Percentiles rank a stretch among this genome's conserved stretches.
phyloP scores from a whole-genome alignment of 2,113 vertebrate genomes.

The Xenus cinereus region DNA sequence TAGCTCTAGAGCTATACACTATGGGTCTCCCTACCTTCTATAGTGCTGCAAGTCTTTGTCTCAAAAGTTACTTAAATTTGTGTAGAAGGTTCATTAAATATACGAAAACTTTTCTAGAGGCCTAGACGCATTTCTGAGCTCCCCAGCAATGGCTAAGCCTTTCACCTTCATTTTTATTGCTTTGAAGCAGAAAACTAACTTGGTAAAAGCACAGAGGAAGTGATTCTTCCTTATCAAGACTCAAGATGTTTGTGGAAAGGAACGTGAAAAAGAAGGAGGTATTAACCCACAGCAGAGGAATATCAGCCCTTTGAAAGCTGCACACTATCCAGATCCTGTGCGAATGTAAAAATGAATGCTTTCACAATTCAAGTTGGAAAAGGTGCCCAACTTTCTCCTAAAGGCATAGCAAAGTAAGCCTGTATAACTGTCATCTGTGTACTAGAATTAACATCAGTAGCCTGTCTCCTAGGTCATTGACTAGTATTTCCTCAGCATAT shows the following conservation, averaged over 20 bases:
- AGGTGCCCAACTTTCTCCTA: not conserved
- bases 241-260: not conserved
- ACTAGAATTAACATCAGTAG: not conserved
- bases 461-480: not conserved
- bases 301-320: not conserved
- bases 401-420: not conserved
- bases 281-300: not conserved
- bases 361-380: not conserved
- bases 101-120: fast-evolving
- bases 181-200: not conserved
- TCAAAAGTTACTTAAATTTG: not conserved
- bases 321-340: not conserved
- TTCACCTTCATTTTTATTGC: not conserved
- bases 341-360: not conserved
- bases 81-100: not conserved
- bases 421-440: not conserved
- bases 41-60: not conserved
- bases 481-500: not conserved
- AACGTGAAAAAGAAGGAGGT: not conserved
- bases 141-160: not conserved
- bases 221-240: not conserved
- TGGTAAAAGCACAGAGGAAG: not conserved
- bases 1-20: not conserved
- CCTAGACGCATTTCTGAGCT: not conserved
- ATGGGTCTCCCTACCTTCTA: not conserved